Evolutionary conservation across 2,113 vertebrate species (phyloP).

Genomic region (Lynx canadensis): DNA sequence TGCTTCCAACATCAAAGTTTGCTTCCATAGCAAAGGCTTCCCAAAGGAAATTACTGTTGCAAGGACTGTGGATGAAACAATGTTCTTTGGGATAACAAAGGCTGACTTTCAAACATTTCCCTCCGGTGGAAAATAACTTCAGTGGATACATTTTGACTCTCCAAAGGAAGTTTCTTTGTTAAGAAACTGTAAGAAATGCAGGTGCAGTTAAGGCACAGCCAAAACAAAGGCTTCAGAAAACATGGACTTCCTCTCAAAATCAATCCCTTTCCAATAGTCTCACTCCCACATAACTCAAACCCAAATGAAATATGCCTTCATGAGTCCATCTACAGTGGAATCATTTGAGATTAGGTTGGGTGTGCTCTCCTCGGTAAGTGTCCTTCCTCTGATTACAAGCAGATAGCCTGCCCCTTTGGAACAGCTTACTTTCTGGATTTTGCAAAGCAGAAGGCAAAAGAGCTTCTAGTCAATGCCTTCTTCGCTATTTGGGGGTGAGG

Average conservation of each 20-base stretch:
- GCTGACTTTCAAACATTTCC: constrained; percentile 65
- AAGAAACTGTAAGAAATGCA: constrained; percentile 54
- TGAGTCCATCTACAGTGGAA: neutral
- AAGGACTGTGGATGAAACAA: constrained; percentile 14
- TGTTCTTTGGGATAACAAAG: constrained; percentile 46
- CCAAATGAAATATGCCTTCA: neutral
- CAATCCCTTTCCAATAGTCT: neutral
- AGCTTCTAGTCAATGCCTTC: neutral
- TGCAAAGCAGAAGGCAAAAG: neutral
- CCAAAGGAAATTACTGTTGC: constrained; percentile 62
- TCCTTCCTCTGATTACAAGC: neutral
- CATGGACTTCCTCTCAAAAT: constrained; percentile 47
- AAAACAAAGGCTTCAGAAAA: constrained; percentile 58
- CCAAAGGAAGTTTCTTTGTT: constrained; percentile 73
- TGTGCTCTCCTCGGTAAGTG: neutral
- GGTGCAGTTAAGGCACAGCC: constrained; percentile 38
- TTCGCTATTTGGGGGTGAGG: neutral
- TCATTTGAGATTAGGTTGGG: neutral
- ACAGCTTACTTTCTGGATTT: neutral
- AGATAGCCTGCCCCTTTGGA: neutral
- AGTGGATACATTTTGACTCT: constrained; percentile 50
- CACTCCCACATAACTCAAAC: neutral
- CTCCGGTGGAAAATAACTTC: constrained; percentile 32
- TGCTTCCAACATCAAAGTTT: constrained; percentile 39
- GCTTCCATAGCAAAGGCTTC: constrained; percentile 40